Conservation (phyloP, 2,113 vertebrate genomes). For the Calyptomena viridis region DNA sequence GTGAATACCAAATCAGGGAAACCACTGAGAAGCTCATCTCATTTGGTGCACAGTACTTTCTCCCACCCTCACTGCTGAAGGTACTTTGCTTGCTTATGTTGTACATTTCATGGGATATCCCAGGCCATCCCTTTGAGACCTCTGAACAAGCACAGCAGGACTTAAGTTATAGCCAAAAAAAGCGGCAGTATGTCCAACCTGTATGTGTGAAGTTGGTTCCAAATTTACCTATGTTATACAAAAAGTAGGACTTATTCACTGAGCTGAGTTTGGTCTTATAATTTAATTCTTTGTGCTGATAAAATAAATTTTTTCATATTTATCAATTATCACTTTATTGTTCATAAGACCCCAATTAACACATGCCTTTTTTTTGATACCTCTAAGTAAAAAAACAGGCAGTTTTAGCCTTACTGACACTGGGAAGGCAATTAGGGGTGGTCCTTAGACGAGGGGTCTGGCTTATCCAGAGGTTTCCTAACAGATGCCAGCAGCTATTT, state of each 20-base stretch:
- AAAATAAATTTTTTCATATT: neutral
- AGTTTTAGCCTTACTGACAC: neutral
- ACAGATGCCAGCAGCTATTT: neutral
- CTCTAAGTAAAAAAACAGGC: neutral
- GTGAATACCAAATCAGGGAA: neutral
- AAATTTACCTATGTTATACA: neutral
- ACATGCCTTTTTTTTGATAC: neutral
- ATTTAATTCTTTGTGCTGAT: neutral
- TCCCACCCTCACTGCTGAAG: neutral
- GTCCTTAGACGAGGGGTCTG: neutral
- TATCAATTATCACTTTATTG: neutral
- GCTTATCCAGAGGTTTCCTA: neutral
- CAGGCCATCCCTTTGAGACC: neutral
- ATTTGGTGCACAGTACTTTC: accelerated
- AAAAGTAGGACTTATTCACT: neutral
- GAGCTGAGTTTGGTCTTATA: neutral
- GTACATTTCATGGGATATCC: neutral
- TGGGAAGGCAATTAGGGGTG: neutral
- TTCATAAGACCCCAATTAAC: neutral
- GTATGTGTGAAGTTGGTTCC: neutral
- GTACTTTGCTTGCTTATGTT: neutral
- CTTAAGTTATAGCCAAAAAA: neutral
- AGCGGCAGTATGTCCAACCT: neutral
- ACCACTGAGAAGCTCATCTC: neutral
- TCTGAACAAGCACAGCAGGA: neutral